Conservation (phyloP, 2,888 invertebrate species). For the Tipula helvola region DNA sequence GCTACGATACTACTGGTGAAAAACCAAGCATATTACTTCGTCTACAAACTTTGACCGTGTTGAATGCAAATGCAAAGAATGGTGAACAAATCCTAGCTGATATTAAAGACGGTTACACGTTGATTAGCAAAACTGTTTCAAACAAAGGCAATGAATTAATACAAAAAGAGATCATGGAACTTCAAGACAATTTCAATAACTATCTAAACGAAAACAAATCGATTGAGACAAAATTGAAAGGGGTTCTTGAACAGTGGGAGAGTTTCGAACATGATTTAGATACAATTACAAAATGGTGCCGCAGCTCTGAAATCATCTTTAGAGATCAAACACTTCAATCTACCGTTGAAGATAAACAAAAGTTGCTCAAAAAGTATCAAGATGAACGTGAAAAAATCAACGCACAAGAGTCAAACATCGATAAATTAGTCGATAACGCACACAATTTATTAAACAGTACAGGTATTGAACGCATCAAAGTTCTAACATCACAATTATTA, state of each 20-base stretch:
- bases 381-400: slow-evolving; percentile 63
- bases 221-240: slow-evolving; percentile 60
- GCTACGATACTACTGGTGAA: slow-evolving; percentile 74
- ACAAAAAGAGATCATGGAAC: slow-evolving; percentile 56
- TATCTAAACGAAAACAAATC: slow-evolving; percentile 53
- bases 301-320: slow-evolving; percentile 68
- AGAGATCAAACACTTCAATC: slow-evolving; percentile 76
- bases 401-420: slow-evolving; percentile 72
- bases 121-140: slow-evolving; percentile 66
- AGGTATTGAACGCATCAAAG: slow-evolving; percentile 73
- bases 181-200: slow-evolving; percentile 53
- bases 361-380: slow-evolving; percentile 56
- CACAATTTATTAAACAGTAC: slow-evolving; percentile 73
- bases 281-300: slow-evolving; percentile 73
- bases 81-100: slow-evolving; percentile 53
- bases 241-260: slow-evolving; percentile 69
- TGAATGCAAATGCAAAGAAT: slow-evolving; percentile 53
- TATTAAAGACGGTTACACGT: slow-evolving; percentile 50
- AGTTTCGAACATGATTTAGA: slow-evolving; percentile 75
- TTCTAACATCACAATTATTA: slow-evolving; percentile 78
- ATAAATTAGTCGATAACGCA: slow-evolving; percentile 80
- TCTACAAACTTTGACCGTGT: slow-evolving; percentile 47
- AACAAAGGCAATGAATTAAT: slow-evolving; percentile 62
- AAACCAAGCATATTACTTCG: slow-evolving; percentile 66
- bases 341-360: slow-evolving; percentile 66